Conservation (phyloP, 2,113 vertebrate species). For the Muntiacus muntjak region DNA sequence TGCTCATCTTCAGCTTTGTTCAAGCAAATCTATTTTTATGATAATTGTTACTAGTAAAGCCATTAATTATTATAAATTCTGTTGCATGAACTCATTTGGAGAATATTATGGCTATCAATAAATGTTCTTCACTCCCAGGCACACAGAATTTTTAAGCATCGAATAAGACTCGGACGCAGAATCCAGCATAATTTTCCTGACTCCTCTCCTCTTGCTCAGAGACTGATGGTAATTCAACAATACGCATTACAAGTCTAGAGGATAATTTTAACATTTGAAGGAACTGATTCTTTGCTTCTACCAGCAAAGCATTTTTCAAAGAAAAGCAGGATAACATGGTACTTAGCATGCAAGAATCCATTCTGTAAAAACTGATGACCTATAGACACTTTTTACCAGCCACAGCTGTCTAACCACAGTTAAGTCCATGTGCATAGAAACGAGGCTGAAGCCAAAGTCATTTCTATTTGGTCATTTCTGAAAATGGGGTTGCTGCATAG, state of each 20-base stretch:
- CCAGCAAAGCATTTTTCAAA: background rate
- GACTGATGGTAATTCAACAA: background rate
- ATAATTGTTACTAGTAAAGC: conserved; percentile 1
- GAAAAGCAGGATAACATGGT: background rate
- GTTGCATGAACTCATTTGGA: background rate
- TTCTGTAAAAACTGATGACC: background rate
- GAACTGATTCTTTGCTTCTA: background rate
- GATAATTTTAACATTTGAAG: background rate
- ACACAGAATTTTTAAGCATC: background rate
- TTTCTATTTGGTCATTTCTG: background rate
- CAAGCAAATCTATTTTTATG: conserved; percentile 42
- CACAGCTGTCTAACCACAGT: background rate
- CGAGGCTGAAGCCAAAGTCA: background rate
- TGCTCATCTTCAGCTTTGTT: background rate
- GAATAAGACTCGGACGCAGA: background rate
- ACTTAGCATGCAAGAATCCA: background rate
- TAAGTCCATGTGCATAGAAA: background rate
- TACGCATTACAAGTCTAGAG: background rate
- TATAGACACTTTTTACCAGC: background rate
- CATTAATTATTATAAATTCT: conserved; percentile 36
- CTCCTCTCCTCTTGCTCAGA: background rate
- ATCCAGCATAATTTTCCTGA: background rate
- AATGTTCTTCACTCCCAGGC: background rate
- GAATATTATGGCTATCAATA: conserved; percentile 35
- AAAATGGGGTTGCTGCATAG: background rate